Evolutionary conservation across 2,797 vertebrate genomes (phyloP), one percentile per base, ranked within the genome.

Genomic region (Eutrigla gurnardus): DNA sequence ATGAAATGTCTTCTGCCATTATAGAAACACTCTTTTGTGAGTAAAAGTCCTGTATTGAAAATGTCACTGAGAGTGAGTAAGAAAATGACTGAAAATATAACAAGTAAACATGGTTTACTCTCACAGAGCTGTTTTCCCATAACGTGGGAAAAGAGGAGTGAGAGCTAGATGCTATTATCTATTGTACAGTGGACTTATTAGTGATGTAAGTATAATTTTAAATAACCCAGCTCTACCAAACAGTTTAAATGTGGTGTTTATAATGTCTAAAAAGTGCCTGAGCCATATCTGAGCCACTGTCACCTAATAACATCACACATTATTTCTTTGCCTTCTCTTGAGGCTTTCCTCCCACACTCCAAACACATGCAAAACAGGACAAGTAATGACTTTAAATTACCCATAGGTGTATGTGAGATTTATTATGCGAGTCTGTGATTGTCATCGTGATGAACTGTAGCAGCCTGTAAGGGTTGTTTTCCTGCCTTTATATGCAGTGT

Each of bases 311-410:
- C 25, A 49, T 65, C 36, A 70, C n/a, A 65, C 36, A 47, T 76
- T 80, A 63, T 6, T 45, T 63, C 66, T 54, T 43, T 17, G 7
- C 36, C 40, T 61, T 53, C 77, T 71, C 42, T 17, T 3, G 17
- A 66, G 33, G 74, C 49, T 81, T 77, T 81, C 78, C 76, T 76
- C 70, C 61, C 43, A 69, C 40, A 45, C 53, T 69, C 70, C 73
- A 72, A 84, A 80, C 70, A 58, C 67, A 88, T 86, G 79, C 73
- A 85, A 89, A 89, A 83, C 71, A 83, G 65, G 40, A 15, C 74
- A 70, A 86, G 83, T 85, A 85, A 88, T 85, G 83, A 83, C 75
- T 81, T 61, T 67, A 79, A 84, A 84, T 86, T 78, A 86, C 66
- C 81, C 71, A 74, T 18, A 83, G 69, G 70, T 84, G 60, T 64